Conservation (phyloP, 1,140 invertebrate species). For the Pectinophora gossypiella region DNA sequence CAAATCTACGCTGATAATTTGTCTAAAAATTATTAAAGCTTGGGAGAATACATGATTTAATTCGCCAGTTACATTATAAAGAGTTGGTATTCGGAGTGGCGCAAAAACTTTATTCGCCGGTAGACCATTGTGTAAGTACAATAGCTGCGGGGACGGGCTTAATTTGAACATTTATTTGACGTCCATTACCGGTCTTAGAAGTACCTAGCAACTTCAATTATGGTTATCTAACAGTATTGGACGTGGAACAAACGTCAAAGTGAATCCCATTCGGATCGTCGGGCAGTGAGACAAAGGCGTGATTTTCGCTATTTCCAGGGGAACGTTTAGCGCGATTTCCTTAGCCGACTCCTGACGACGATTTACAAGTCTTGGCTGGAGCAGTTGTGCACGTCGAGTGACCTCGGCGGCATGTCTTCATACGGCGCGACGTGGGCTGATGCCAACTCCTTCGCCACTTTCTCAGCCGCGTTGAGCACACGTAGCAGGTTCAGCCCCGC, state of each 20-base stretch:
- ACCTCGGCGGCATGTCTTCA: constrained; percentile 63
- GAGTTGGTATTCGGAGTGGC: background rate
- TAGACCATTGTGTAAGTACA: background rate
- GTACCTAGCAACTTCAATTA: too few relatives aligned
- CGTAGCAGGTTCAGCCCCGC: constrained; percentile 91
- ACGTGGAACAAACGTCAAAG: too few relatives aligned
- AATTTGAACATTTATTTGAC: background rate
- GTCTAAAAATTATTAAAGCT: constrained; percentile 47
- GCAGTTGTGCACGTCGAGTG: constrained; percentile 64
- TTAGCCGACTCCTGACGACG: too few relatives aligned
- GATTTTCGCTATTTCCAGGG: too few relatives aligned
- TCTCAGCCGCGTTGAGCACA: constrained; percentile 82
- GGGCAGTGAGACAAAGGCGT: too few relatives aligned
- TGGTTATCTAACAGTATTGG: too few relatives aligned
- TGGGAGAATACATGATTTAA: constrained; percentile 21
- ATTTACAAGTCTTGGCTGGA: constrained; percentile 68
- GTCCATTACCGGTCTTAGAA: background rate
- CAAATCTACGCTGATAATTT: constrained; percentile 14
- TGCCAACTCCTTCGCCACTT: constrained; percentile 76
- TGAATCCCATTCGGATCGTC: too few relatives aligned
- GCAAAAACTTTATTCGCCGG: background rate
- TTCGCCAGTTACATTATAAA: too few relatives aligned
- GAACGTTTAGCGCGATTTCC: too few relatives aligned
- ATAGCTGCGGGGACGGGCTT: background rate
- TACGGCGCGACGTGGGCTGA: constrained; percentile 60